phyloP scores from a whole-genome alignment of 2,888 invertebrate species.

The Dromius quadrimaculatus region DNA sequence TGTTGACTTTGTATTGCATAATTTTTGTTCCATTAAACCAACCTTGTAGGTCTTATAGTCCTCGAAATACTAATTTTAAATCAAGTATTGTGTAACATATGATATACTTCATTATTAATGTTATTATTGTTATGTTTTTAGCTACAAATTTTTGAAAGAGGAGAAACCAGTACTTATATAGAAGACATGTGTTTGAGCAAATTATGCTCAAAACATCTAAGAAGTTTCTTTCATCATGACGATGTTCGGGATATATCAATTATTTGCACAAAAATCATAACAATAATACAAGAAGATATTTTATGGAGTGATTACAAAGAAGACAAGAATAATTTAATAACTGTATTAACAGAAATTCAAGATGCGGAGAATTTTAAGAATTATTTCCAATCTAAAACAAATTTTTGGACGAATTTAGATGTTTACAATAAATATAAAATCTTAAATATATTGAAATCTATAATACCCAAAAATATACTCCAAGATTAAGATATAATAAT shows the following conservation, averaged over 20 bases:
- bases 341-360: background rate
- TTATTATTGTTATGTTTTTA: constrained; percentile 58
- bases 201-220: constrained; percentile 22
- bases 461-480: background rate
- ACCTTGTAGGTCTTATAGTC: no score
- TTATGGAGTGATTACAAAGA: background rate
- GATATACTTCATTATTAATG: no score
- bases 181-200: constrained; percentile 65
- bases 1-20: no score
- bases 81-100: no score
- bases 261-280: constrained; percentile 7
- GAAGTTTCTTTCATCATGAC: background rate
- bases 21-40: no score
- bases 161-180: constrained; percentile 72
- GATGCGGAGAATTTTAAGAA: background rate
- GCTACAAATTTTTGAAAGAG: constrained; percentile 72
- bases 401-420: background rate
- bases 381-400: constrained; percentile 1
- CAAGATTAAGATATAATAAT: background rate
- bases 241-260: background rate
- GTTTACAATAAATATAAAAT: constrained; percentile 10
- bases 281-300: constrained; percentile 6
- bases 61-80: no score
- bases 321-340: constrained; percentile 3
- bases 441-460: constrained; percentile 12